These are phyloP conservation scores for Bhutanitis thaidina DNA, from an alignment of 2,888 invertebrate genomes.

Conservation along the genomic window DNA sequence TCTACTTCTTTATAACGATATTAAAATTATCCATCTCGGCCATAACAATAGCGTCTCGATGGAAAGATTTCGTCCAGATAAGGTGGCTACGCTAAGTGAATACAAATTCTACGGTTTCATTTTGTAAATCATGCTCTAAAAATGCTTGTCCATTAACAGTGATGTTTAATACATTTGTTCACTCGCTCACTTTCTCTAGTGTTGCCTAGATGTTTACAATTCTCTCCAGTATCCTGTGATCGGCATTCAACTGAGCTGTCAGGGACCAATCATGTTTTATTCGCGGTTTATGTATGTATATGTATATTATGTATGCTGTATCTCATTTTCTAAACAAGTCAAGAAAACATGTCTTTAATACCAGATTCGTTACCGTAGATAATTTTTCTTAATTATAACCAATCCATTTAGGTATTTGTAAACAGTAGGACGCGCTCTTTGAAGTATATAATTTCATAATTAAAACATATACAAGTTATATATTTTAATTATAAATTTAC, in stretches of 20 bases:
- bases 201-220: slow-evolving; percentile 40
- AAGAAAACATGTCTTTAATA: no score
- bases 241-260: slow-evolving; percentile 33
- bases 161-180: slow-evolving; percentile 38
- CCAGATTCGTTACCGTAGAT: no score
- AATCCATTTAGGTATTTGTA: no score
- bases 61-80: slow-evolving; percentile 14
- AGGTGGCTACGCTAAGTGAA: slow-evolving; percentile 29
- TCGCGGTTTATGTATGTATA: slow-evolving; percentile 2
- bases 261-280: slow-evolving; percentile 31
- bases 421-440: no score
- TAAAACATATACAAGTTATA: no score
- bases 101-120: slow-evolving; percentile 34
- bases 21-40: slow-evolving; percentile 10
- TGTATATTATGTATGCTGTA: no score
- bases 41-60: slow-evolving; percentile 11
- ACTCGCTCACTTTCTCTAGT: slow-evolving; percentile 46
- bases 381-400: no score
- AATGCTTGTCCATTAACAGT: slow-evolving; percentile 37
- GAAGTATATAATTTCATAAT: no score
- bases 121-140: slow-evolving; percentile 32
- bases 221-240: slow-evolving; percentile 31
- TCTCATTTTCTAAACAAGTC: no score
- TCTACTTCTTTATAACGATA: slow-evolving; percentile 4
- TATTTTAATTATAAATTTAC: no score